phyloP scores from a whole-genome alignment of 2,797 vertebrate species.

The Arrhamphus sclerolepis region DNA sequence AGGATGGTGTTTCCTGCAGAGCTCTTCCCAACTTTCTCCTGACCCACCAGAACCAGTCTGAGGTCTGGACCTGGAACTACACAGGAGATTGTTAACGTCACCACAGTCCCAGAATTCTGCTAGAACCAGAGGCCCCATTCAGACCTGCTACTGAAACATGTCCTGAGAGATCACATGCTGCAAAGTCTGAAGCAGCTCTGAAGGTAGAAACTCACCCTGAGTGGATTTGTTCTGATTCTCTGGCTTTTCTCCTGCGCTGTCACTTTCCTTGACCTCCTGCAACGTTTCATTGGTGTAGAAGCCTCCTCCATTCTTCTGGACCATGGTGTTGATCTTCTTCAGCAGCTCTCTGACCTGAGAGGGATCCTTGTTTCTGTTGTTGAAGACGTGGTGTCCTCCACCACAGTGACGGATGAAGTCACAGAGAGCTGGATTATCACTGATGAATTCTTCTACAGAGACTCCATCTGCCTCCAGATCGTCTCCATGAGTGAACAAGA shows the following conservation, averaged over 20 bases:
- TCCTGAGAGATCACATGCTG: too few relatives aligned
- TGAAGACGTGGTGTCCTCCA: slow-evolving; percentile 3
- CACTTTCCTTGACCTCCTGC: background rate
- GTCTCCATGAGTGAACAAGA: too few relatives aligned
- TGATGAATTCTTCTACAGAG: background rate
- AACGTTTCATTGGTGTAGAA: slow-evolving; percentile 8
- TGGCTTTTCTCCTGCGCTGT: background rate
- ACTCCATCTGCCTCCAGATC: background rate
- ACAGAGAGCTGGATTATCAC: background rate
- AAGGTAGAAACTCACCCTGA: too few relatives aligned
- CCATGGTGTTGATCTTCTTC: background rate
- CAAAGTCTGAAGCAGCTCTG: too few relatives aligned
- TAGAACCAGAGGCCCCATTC: too few relatives aligned
- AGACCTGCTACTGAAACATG: too few relatives aligned
- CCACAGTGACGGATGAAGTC: background rate
- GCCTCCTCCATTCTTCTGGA: background rate
- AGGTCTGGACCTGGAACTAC: too few relatives aligned
- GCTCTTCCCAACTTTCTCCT: too few relatives aligned
- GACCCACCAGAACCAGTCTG: too few relatives aligned
- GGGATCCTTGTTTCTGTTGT: background rate
- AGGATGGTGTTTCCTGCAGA: too few relatives aligned
- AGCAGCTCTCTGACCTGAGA: slow-evolving; percentile 4
- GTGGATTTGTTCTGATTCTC: background rate
- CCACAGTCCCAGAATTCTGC: too few relatives aligned
- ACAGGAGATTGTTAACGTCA: too few relatives aligned